phyloP scores from a whole-genome alignment of 2,797 vertebrate species.

The Pagetopsis macropterus region DNA sequence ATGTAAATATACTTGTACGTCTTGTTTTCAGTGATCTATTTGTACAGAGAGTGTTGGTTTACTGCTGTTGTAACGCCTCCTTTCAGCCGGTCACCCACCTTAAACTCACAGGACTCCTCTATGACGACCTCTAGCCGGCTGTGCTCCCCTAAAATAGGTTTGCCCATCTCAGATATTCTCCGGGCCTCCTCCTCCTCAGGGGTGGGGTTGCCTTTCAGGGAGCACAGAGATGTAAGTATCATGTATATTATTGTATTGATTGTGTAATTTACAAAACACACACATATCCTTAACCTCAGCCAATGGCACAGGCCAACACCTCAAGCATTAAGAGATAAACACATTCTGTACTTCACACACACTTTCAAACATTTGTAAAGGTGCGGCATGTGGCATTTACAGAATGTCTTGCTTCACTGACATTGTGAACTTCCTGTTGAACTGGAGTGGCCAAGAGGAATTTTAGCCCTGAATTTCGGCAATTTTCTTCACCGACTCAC shows the following conservation, averaged over 20 bases:
- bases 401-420: not conserved
- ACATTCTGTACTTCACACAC: slow-evolving; percentile 4
- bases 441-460: not conserved
- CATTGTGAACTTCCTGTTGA: not conserved
- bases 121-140: slow-evolving; percentile 89
- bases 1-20: not conserved
- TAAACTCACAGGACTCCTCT: slow-evolving; percentile 91
- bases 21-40: not conserved
- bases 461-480: not conserved
- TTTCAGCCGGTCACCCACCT: slow-evolving; percentile 78
- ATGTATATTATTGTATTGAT: not conserved
- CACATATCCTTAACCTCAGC: slow-evolving; percentile 9
- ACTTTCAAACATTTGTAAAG: slow-evolving; percentile 14
- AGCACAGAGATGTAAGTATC: slow-evolving; percentile 6
- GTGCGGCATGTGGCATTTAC: slow-evolving; percentile 31
- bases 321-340: not conserved
- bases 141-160: slow-evolving; percentile 90
- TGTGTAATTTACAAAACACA: not conserved
- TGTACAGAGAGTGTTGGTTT: not conserved
- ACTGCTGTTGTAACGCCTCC: not conserved
- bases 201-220: slow-evolving; percentile 68
- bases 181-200: slow-evolving; percentile 89
- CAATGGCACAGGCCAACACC: not conserved
- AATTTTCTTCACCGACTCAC: not conserved
- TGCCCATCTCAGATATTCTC: slow-evolving; percentile 91